These are phyloP conservation scores for Bombylius discolor DNA, from an alignment of 2,888 invertebrate genomes.

Conservation along the genomic window DNA sequence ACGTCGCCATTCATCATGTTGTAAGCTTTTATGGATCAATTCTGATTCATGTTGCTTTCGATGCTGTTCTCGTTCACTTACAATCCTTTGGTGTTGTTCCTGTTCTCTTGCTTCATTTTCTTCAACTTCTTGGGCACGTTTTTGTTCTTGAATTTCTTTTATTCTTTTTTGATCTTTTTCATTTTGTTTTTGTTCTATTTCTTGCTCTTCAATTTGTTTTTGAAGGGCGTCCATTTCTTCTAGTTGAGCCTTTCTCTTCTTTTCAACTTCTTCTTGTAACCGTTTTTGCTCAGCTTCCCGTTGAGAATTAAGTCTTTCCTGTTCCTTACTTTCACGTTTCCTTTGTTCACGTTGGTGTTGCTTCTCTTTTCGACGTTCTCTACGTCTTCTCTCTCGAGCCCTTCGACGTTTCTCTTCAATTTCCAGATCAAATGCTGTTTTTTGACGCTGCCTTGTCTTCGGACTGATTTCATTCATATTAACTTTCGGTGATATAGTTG, in stretches of 20 bases:
- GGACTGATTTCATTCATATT: background rate
- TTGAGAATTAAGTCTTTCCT: background rate
- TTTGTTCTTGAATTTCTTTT: background rate
- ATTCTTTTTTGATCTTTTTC: background rate
- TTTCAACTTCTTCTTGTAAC: background rate
- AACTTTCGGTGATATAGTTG: background rate
- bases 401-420: background rate
- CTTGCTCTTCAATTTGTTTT: background rate
- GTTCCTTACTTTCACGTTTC: background rate
- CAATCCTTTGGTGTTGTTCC: background rate
- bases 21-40: background rate
- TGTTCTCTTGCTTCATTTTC: background rate
- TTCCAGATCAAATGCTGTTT: constrained; percentile 2
- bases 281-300: background rate
- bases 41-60: background rate
- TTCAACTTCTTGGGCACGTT: background rate
- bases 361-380: background rate
- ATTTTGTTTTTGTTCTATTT: constrained; percentile 20
- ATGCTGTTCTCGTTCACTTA: background rate
- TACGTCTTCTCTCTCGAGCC: background rate
- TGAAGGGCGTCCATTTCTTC: background rate
- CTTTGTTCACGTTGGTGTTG: background rate
- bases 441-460: background rate
- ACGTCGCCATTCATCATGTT: background rate
- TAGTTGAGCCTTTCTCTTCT: background rate